Conservation (phyloP, 2,113 vertebrate species). For the Amphiprion percula region DNA sequence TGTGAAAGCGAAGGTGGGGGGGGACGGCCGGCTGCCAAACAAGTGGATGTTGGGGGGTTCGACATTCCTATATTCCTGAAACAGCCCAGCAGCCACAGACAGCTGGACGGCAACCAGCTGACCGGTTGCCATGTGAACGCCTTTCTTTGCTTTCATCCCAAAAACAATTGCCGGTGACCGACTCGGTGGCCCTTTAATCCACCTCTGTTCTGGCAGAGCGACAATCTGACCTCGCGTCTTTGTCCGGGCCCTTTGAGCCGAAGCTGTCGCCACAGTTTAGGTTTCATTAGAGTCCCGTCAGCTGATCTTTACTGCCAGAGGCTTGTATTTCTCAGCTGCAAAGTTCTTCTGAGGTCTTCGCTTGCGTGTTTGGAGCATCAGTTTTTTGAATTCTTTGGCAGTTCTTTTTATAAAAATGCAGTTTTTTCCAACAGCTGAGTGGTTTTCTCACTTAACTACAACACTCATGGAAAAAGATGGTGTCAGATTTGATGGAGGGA, state of each 20-base stretch:
- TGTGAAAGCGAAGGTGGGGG: conserved; percentile 25
- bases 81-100: conserved; percentile 54
- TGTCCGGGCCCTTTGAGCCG: conserved; percentile 14
- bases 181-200: conserved; percentile 62
- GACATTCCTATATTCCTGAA: conserved; percentile 64
- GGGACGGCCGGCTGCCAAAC: conserved; percentile 25
- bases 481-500: too few relatives aligned
- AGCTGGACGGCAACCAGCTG: conserved; percentile 78
- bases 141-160: conserved; percentile 66
- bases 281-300: conserved; percentile 12
- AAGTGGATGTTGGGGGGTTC: conserved; percentile 15
- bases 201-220: neutral
- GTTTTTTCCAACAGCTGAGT: too few relatives aligned
- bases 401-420: too few relatives aligned
- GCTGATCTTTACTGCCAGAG: conserved; percentile 7
- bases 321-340: neutral
- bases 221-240: conserved; percentile 24
- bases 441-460: too few relatives aligned
- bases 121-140: conserved; percentile 78
- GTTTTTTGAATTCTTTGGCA: neutral
- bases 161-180: conserved; percentile 63
- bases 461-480: too few relatives aligned
- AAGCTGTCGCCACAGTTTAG: neutral
- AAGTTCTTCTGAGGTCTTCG: neutral
- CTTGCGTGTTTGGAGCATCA: neutral